A percentile compares a stretch with the other conserved stretches of the same genome.
phyloP scores from a whole-genome alignment of 2,113 vertebrate genomes.

The Fregetta grallaria region DNA sequence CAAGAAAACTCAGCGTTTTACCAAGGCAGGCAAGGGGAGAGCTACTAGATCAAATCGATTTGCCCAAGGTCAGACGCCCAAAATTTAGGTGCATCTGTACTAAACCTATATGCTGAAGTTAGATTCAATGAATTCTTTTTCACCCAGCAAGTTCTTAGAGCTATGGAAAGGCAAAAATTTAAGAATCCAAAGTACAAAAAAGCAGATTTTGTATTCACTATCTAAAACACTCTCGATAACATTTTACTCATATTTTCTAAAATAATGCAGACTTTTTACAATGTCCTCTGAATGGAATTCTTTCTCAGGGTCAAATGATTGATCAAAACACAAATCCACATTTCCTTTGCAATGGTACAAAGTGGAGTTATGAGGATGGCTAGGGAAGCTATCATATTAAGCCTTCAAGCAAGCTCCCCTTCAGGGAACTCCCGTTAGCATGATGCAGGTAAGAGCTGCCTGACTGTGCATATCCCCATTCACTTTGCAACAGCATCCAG shows the following conservation, averaged over 20 bases:
- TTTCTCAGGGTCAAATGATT: background rate
- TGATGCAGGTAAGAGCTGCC: background rate
- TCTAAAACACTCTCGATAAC: background rate
- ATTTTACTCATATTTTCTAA: background rate
- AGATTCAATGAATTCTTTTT: background rate
- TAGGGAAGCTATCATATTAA: background rate
- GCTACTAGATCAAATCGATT: background rate
- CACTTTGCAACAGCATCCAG: background rate
- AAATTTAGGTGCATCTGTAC: background rate
- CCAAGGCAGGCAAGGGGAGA: background rate
- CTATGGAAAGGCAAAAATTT: background rate
- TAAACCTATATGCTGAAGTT: background rate
- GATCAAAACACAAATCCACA: background rate
- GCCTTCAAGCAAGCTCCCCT: background rate
- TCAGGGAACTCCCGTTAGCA: background rate
- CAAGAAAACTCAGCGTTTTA: background rate
- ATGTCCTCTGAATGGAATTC: background rate
- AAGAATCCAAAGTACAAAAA: background rate
- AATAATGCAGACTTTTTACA: background rate
- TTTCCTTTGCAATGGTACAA: background rate
- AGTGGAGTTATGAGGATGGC: background rate
- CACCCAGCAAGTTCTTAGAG: background rate
- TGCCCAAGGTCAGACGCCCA: background rate
- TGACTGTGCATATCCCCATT: background rate
- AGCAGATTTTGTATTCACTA: background rate